Evolutionary conservation across 2,113 vertebrate species (phyloP), one percentile per base, ranked within the genome.

Genomic region (Corythoichthys intestinalis): DNA sequence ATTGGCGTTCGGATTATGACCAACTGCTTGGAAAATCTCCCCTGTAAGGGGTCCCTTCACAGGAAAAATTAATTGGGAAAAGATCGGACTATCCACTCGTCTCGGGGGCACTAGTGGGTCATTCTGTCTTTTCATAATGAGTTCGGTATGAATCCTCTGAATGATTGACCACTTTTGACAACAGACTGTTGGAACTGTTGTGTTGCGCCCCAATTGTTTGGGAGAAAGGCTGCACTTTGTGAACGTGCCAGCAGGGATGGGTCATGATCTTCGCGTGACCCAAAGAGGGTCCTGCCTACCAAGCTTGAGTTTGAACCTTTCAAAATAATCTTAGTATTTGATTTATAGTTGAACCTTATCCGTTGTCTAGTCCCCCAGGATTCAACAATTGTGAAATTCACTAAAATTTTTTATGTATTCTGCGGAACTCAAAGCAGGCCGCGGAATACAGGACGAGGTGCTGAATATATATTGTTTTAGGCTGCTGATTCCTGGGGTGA

Each of bases 181-280:
- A 66, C 62, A 39, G 73, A 62, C 77, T 59, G 20, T 28, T 28
- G 66, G 4, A 12, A 50, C 3, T 37, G 67, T 70, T 79, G 70
- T 80, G 56, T 68, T 71, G 60, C 52, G 49, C 71, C 65, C 73
- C 81, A 77, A 81, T 79, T 75, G 62, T 80, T 77, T 70, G 69
- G 71, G 62, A 81, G 74, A 81, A 70, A 75, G 63, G 66, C 49
- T 28, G 41, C 7, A 68, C 56, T 76, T 70, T 81, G 73, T 63
- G 66, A 67, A 38, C 12, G 13, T 52, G 62, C 39, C 73, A 73
- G 38, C 49, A 46, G 1, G 35, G 14, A 1, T 5, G 64, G 46
- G 9, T 65, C 66, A 54, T 20, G 17, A 2, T 72, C 65, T 5
- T 44, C 47, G 49, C 59, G 44, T 77, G 12, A 28, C 7, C 47